Evolutionary conservation across 2,797 vertebrate genomes (phyloP).

Genomic region (Melanitta fusca): DNA sequence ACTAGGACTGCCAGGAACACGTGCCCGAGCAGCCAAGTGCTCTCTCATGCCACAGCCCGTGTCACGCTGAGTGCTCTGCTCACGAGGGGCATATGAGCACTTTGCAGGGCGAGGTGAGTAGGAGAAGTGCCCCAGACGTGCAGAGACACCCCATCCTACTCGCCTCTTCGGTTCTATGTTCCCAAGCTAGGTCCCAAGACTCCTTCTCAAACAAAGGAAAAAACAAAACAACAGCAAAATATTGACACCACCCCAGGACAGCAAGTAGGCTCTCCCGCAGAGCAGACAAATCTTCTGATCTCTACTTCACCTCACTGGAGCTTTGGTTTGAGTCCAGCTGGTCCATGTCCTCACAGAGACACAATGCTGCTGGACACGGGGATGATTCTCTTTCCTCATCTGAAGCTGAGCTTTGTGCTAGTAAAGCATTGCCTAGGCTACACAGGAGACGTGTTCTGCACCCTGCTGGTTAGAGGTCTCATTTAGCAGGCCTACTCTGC

Average conservation of each 20-base stretch:
- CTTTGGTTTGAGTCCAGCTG: background rate
- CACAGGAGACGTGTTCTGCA: slow-evolving; percentile 16
- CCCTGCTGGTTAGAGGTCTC: slow-evolving; percentile 10
- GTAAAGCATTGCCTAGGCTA: slow-evolving; percentile 34
- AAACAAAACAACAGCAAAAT: background rate
- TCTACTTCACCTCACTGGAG: background rate
- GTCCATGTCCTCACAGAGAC: slow-evolving; percentile 19
- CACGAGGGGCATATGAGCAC: fast-evolving
- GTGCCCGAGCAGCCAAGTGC: background rate
- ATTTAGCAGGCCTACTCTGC: background rate
- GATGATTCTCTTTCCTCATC: background rate
- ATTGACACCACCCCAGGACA: background rate
- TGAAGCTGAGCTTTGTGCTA: background rate
- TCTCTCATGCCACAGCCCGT: fast-evolving
- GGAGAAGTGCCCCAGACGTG: background rate
- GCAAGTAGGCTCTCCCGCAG: background rate
- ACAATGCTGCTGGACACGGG: background rate
- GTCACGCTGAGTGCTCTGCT: background rate
- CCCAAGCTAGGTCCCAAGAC: background rate
- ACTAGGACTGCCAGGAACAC: background rate
- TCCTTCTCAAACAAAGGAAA: background rate
- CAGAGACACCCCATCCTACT: background rate
- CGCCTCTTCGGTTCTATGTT: background rate
- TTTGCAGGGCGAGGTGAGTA: background rate
- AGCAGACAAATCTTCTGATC: background rate